These are phyloP conservation scores for Chorisops tibialis DNA, from an alignment of 2,888 invertebrate genomes.

Conservation along the genomic window DNA sequence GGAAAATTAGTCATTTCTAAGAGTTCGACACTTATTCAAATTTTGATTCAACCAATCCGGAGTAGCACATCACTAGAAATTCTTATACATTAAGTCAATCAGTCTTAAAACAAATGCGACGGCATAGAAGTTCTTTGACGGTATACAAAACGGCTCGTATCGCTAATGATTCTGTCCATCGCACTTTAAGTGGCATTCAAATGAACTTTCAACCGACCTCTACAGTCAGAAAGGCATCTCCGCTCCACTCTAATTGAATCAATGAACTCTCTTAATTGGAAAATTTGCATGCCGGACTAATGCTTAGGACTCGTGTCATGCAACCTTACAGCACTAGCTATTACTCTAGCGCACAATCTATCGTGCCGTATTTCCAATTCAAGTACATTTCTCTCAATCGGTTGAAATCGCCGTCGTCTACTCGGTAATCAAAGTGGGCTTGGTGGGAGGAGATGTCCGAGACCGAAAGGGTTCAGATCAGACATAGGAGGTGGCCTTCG, in stretches of 20 bases:
- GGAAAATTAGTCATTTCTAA: no score
- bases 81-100: conserved; percentile 6
- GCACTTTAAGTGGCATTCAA: conserved; percentile 4
- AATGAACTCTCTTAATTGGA: conserved; percentile 35
- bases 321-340: no score
- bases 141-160: not conserved
- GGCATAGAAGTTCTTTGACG: not conserved
- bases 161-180: not conserved
- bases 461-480: conserved; percentile 4
- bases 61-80: no score
- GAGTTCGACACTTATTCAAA: no score
- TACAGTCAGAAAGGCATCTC: not conserved
- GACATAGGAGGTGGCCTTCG: not conserved
- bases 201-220: conserved; percentile 24
- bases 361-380: no score
- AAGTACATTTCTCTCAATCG: no score
- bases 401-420: no score
- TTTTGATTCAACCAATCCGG: no score
- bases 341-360: no score
- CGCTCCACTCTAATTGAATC: conserved; percentile 28
- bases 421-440: no score
- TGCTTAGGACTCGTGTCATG: conserved; percentile 27
- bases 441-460: not conserved
- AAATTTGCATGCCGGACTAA: conserved; percentile 32
- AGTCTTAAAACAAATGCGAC: conserved; percentile 23